Evolutionary conservation across 1,140 invertebrate genomes (phyloP).

Genomic region (Caenorhabditis latens): DNA sequence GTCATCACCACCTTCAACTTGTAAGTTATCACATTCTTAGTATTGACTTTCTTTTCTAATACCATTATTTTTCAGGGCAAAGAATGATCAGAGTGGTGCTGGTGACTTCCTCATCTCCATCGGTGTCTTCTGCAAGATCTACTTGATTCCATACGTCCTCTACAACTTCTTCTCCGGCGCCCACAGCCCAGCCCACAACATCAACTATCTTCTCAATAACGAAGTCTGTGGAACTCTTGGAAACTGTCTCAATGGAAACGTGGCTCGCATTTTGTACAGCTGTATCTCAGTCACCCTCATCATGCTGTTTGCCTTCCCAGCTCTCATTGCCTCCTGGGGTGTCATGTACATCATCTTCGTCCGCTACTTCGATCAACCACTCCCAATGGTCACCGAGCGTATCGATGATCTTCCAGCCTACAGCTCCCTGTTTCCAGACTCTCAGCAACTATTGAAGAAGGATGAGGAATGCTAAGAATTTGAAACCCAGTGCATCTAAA

Average conservation of each 20-base stretch:
- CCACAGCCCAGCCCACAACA: constrained; percentile 31
- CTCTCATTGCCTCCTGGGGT: constrained; percentile 25
- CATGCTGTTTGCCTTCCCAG: constrained; percentile 23
- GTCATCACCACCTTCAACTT: constrained; percentile 45
- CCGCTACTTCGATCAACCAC: constrained; percentile 25
- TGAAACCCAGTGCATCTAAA: neutral
- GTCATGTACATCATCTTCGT: constrained; percentile 47
- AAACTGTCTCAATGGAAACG: constrained; percentile 47
- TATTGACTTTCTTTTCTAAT: neutral
- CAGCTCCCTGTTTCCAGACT: constrained; percentile 9
- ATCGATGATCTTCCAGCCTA: constrained; percentile 26
- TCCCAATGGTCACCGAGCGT: neutral
- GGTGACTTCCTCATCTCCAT: constrained; percentile 44
- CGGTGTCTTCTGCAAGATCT: constrained; percentile 43
- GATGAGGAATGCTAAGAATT: neutral
- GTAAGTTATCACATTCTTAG: neutral
- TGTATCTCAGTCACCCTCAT: constrained; percentile 36
- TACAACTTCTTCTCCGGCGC: constrained; percentile 38
- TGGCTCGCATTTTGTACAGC: constrained; percentile 23
- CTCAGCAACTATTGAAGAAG: neutral
- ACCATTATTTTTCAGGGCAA: neutral
- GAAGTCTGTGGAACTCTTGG: constrained; percentile 32
- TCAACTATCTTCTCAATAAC: constrained; percentile 27
- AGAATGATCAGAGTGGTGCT: constrained; percentile 28
- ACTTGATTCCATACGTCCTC: constrained; percentile 30